Evolutionary conservation across 2,888 invertebrate species (phyloP), one percentile per base, ranked within the genome.

Genomic region (Hyles lineata): DNA sequence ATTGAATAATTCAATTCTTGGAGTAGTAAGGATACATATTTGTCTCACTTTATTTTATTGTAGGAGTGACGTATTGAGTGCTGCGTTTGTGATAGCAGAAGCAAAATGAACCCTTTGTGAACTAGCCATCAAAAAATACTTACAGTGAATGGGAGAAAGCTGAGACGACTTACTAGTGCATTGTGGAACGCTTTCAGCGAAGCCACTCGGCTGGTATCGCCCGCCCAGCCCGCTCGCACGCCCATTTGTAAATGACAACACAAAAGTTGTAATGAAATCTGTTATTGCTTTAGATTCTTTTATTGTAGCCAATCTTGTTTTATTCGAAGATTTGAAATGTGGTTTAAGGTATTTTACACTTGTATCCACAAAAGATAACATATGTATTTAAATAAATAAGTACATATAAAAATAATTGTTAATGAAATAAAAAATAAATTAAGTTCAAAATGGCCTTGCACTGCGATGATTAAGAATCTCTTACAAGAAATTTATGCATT

Each of bases 191-290:
- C 79, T 79, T 79, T 79, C 79, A 79, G 78, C 74, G 73, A 78
- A 74, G 23, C 76, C 79, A 77, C 77, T 79, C 76, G 72, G 70
- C 59, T 58, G 69, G 15, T 70, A 52, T 50, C 52, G 60, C 70
- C 21, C 60, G 69, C 32, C 72, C 70, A 23, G 70, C 25, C 43
- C 59, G 58, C n/a, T 59, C 78, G 35, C 70, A 75, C 78, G 72
- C 74, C 80, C 84, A 83, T 83, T 85, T 83, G 74, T 74, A 78
- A 85, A 83, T 83, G 79, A 83, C 78, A 69, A 59, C 70, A 59
- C 67, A 43, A 29, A 71, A 71, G 43, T 63, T 76, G 74, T 84
- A 83, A 63, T 63, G 21, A 63, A 43, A 50, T 21, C 35, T 43
- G 35, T 11, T 43, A 21, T 43, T 55, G 6, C n/a, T 55, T 55